These are phyloP conservation scores for Nephrotoma flavescens DNA, from an alignment of 2,888 invertebrate species.

Conservation along the genomic window DNA sequence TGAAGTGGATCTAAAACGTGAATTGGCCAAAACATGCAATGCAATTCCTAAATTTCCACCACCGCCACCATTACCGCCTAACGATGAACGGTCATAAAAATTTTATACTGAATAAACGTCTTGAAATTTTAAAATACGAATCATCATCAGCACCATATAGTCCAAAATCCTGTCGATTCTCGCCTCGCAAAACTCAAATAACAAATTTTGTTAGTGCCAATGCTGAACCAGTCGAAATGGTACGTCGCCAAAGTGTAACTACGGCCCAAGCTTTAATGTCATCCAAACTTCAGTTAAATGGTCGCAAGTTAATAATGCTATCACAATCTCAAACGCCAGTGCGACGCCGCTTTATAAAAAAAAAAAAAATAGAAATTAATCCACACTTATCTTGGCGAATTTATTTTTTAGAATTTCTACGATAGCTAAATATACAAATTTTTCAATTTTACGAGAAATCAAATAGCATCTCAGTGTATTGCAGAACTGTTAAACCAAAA, in stretches of 20 bases:
- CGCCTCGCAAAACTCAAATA: slow-evolving; percentile 56
- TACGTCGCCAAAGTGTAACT: slow-evolving; percentile 16
- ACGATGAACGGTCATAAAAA: neutral
- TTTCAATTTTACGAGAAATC: too few relatives aligned
- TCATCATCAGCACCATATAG: slow-evolving; percentile 30
- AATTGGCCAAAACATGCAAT: slow-evolving; percentile 16
- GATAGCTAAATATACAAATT: too few relatives aligned
- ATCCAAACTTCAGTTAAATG: slow-evolving; percentile 26
- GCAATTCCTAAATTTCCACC: slow-evolving; percentile 8
- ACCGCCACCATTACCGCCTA: slow-evolving; percentile 1
- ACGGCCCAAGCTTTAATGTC: slow-evolving; percentile 17
- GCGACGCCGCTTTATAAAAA: slow-evolving; percentile 16
- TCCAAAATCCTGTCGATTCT: slow-evolving; percentile 37
- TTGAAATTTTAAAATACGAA: slow-evolving; percentile 27
- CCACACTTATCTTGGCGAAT: neutral
- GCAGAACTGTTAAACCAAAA: too few relatives aligned
- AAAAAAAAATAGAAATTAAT: neutral
- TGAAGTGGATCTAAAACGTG: slow-evolving; percentile 38
- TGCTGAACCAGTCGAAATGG: slow-evolving; percentile 28
- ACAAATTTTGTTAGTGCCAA: slow-evolving; percentile 53
- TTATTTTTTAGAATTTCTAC: too few relatives aligned
- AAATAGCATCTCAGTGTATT: too few relatives aligned
- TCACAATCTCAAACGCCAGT: slow-evolving; percentile 16
- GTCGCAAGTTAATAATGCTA: slow-evolving; percentile 11
- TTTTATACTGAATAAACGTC: slow-evolving; percentile 26